phyloP scores from a whole-genome alignment of 1,140 invertebrate species.

The Oncopodura yosiiana region DNA sequence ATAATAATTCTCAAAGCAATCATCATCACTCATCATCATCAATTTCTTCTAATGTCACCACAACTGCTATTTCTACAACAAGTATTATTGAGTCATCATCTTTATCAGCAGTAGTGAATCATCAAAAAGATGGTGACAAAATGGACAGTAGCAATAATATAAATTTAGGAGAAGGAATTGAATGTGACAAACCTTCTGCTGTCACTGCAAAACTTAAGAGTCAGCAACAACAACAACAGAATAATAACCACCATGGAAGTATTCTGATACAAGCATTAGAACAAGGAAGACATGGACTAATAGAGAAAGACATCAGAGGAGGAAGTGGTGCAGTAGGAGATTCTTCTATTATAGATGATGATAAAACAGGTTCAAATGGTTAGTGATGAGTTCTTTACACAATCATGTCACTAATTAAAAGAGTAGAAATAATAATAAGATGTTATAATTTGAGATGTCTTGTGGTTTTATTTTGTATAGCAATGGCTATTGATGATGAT shows the following conservation, averaged over 20 bases:
- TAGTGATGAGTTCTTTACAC: neutral
- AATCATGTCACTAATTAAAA: conserved; percentile 11
- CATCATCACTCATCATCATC: neutral
- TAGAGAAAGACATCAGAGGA: neutral
- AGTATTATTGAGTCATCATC: no score
- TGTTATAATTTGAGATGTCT: neutral
- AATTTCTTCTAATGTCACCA: neutral
- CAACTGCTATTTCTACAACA: no score
- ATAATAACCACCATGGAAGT: conserved; percentile 10
- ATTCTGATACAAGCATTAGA: conserved; percentile 24
- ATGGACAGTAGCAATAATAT: no score
- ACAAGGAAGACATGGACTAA: conserved; percentile 8
- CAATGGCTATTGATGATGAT: conserved; percentile 23
- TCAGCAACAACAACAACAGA: conserved; percentile 7
- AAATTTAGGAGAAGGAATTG: no score
- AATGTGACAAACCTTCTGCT: no score
- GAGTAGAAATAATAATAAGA: neutral
- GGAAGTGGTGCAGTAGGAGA: neutral
- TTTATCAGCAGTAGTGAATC: no score
- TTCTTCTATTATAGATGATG: neutral
- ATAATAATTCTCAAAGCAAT: no score
- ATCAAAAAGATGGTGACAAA: no score
- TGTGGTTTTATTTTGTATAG: neutral
- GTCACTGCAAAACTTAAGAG: neutral
- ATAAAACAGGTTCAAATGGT: neutral